Base-by-base conservation (phyloP, 2,797 vertebrate genomes). In the Cirrhinus molitorella region DNA sequence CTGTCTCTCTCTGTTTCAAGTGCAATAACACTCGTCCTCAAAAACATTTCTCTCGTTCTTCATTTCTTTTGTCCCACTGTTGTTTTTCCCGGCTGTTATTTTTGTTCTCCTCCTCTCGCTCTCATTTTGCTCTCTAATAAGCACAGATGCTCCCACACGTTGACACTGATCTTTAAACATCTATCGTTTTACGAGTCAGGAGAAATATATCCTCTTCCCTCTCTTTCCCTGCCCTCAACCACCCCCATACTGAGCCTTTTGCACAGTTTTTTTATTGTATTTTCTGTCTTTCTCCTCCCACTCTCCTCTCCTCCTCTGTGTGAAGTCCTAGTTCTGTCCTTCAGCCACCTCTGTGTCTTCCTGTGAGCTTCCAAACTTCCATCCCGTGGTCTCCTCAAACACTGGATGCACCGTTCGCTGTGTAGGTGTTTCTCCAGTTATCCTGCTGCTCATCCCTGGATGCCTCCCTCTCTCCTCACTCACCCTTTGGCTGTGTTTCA, bases 361-460 rank as follows among this genome's bases (percentile, higher is more conserved):
- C 68, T 85, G 55, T 72, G n/a, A 74, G 80, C 80, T 83, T 88
- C 59, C 80, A 86, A 83, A 83, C 76, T 66, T 83, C 14, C 66
- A 85, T 83, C 66, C 67, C 21, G 2, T 77, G 74, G 45, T 59
- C 59, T 65, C 80, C 80, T 77, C 40, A 61, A 86, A 82, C 14
- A 14, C 73, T 40, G 25, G 66, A 79, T 79, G 23, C 40, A 79
- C 79, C 13, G 31, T 66, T 77, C 43, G 13, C 53, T 55, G 65
- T 85, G 84, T 84, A 77, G 87, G 83, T 88, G 81, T 85, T 61
- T 84, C 67, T 83, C 19, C 31, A 21, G 63, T 75, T 76, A 55
- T 79, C 77, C 76, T 23, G n/a, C 67, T 81, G 72, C 59, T 75
- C 61, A 76, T 83, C 47, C 49, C 23, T 83, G 51, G 49, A 85